These are phyloP conservation scores for Melanaphis sacchari DNA, from an alignment of 1,140 invertebrate genomes.

Conservation along the genomic window DNA sequence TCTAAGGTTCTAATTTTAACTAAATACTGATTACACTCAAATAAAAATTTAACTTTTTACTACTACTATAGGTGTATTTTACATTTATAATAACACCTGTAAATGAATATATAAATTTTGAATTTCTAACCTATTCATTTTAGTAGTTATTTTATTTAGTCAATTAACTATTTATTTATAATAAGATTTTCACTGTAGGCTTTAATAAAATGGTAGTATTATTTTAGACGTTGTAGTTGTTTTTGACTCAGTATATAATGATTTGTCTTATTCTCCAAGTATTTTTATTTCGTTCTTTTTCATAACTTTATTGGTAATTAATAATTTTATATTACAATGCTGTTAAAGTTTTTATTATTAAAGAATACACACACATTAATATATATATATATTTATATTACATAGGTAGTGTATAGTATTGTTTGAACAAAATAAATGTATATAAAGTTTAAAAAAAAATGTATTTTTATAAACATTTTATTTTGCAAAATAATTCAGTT, in stretches of 20 bases:
- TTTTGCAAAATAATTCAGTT: background rate
- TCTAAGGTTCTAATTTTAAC: background rate
- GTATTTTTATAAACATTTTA: background rate
- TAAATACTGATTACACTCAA: background rate
- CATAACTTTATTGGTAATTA: background rate
- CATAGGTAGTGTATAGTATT: background rate
- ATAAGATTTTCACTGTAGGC: background rate
- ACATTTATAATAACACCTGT: background rate
- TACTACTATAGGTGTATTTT: background rate
- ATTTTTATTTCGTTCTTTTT: background rate
- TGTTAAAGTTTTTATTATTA: background rate
- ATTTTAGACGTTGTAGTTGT: background rate
- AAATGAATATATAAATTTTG: background rate
- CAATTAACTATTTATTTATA: background rate
- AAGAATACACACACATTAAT: background rate
- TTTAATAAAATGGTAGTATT: background rate
- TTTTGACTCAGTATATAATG: background rate
- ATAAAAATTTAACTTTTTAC: background rate
- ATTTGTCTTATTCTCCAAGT: background rate
- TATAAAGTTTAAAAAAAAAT: background rate
- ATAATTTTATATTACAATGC: background rate
- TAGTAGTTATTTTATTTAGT: background rate
- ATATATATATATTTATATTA: too few relatives aligned
- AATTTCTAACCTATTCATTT: background rate
- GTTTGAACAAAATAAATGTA: background rate